A percentile compares a stretch with the other conserved stretches of the same genome.
These are phyloP conservation scores for Bujurquina vittata DNA, from an alignment of 2,113 vertebrate species.

Conservation along the genomic window DNA sequence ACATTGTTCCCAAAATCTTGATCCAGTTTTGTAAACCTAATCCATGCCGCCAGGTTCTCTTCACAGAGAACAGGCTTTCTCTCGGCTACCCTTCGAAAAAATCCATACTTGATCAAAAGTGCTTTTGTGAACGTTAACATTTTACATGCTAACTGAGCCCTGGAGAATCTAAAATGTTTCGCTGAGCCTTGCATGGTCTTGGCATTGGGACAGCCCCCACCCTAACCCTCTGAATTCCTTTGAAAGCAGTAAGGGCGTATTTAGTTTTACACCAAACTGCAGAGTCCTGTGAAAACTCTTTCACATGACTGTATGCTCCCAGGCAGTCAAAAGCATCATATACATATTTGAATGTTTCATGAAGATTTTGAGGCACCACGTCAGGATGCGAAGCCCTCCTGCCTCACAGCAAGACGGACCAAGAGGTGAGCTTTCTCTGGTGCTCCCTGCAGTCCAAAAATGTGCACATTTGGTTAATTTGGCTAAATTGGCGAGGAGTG, in stretches of 20 bases:
- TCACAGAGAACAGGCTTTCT: too few relatives aligned
- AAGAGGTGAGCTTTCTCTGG: background rate
- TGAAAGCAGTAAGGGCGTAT: background rate
- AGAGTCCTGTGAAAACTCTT: background rate
- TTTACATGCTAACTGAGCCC: too few relatives aligned
- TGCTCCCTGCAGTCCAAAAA: background rate
- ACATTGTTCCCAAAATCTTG: too few relatives aligned
- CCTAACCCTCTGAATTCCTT: background rate
- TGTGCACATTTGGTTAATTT: background rate
- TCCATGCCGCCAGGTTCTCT: too few relatives aligned
- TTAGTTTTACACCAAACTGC: background rate
- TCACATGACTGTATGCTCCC: background rate
- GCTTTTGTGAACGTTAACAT: too few relatives aligned
- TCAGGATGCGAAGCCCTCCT: background rate
- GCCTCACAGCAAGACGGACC: background rate
- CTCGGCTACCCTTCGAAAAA: too few relatives aligned
- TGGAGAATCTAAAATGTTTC: too few relatives aligned
- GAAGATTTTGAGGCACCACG: background rate
- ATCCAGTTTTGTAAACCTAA: too few relatives aligned
- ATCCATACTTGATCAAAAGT: too few relatives aligned
- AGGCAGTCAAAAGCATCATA: too few relatives aligned
- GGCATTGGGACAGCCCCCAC: background rate
- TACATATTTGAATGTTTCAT: background rate
- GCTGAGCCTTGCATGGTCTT: background rate
- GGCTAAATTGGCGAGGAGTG: background rate